phyloP scores from a whole-genome alignment of 2,888 invertebrate species.

The Leptopterna dolabrata region DNA sequence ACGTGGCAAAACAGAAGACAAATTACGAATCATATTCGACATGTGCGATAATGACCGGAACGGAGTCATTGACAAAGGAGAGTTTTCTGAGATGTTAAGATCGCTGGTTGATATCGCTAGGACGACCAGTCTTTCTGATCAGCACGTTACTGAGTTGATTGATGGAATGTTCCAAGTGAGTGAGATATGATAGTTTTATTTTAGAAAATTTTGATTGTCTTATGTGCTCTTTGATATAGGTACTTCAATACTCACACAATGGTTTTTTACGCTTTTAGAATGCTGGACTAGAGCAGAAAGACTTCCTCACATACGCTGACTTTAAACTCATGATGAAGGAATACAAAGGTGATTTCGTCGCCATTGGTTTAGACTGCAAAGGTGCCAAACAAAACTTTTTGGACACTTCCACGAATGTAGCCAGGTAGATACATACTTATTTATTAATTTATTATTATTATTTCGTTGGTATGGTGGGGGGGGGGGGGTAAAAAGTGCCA shows the following conservation, averaged over 20 bases:
- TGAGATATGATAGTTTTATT: not conserved
- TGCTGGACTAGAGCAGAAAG: slow-evolving; percentile 89
- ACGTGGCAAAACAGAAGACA: slow-evolving; percentile 92
- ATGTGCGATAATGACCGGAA: slow-evolving; percentile 97
- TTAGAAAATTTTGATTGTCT: too few species aligned
- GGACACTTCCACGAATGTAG: slow-evolving; percentile 94
- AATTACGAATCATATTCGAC: slow-evolving; percentile 92
- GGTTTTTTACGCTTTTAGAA: slow-evolving; percentile 71
- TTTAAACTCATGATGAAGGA: slow-evolving; percentile 97
- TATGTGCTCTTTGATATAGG: too few species aligned
- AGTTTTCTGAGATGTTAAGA: slow-evolving; percentile 92
- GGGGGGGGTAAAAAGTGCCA: too few species aligned
- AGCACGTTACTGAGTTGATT: slow-evolving; percentile 90
- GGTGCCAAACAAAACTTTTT: slow-evolving; percentile 95
- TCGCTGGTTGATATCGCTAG: slow-evolving; percentile 93
- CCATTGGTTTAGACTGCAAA: slow-evolving; percentile 93
- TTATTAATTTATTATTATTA: slow-evolving; percentile 17
- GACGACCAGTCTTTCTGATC: slow-evolving; percentile 89
- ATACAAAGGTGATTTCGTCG: slow-evolving; percentile 94
- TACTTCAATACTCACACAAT: too few species aligned
- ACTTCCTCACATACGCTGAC: slow-evolving; percentile 89
- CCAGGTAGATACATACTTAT: slow-evolving; percentile 69
- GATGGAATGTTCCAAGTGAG: slow-evolving; percentile 91
- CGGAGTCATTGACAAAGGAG: slow-evolving; percentile 92
- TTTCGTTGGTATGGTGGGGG: too few species aligned